Evolutionary conservation across 1,140 invertebrate genomes (phyloP).

Genomic region (Yoshiicerus persimilis): DNA sequence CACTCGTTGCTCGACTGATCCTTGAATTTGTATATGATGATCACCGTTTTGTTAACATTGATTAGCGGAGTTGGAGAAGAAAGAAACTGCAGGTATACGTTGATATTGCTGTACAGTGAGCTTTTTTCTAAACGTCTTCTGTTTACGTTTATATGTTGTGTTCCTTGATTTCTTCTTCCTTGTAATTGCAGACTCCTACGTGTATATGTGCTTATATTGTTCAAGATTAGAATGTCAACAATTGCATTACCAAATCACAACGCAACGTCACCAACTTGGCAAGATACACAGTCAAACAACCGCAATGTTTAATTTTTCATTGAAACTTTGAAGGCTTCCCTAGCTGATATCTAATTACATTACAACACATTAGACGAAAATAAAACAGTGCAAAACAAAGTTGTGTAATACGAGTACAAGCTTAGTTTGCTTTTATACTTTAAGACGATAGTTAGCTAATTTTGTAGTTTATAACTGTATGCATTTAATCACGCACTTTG

Average conservation of each 20-base stretch:
- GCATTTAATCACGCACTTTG: background rate
- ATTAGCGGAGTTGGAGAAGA: background rate
- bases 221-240: background rate
- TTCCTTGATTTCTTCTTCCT: background rate
- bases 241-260: background rate
- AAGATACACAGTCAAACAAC: background rate
- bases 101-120: too few relatives aligned
- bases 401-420: too few relatives aligned
- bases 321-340: background rate
- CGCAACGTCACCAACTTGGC: background rate
- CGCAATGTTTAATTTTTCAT: background rate
- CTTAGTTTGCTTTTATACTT: too few relatives aligned
- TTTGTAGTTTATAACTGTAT: background rate
- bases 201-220: background rate
- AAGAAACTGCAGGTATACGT: too few relatives aligned
- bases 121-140: background rate
- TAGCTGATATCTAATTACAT: too few relatives aligned
- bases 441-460: too few relatives aligned
- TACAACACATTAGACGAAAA: too few relatives aligned
- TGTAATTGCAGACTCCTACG: background rate
- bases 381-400: too few relatives aligned
- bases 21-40: background rate
- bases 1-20: background rate
- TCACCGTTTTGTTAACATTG: background rate
- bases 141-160: background rate